These are phyloP conservation scores for Tringa solitaria DNA, from an alignment of 2,113 vertebrate genomes.

Conservation along the genomic window DNA sequence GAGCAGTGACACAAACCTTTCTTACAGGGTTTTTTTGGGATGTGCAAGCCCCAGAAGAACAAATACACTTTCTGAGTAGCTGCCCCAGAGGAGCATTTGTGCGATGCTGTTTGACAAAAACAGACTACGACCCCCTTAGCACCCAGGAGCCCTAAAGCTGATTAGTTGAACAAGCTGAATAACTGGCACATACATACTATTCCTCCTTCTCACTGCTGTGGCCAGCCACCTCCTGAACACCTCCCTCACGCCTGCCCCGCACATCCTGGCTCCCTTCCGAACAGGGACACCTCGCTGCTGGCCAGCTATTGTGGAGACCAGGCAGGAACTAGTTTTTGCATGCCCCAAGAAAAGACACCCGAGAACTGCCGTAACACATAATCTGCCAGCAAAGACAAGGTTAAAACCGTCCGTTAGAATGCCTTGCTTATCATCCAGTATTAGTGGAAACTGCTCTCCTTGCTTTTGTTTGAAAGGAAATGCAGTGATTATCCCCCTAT, in stretches of 20 bases:
- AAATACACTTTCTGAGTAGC: background rate
- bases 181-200: too few relatives aligned
- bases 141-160: background rate
- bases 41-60: background rate
- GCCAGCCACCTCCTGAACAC: background rate
- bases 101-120: background rate
- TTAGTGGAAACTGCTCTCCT: background rate
- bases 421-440: background rate
- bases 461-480: slow-evolving; percentile 18
- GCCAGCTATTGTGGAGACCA: background rate
- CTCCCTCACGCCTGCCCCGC: background rate
- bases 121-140: background rate
- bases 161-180: background rate
- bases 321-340: background rate
- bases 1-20: background rate
- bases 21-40: background rate
- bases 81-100: background rate
- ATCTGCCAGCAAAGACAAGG: background rate
- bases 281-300: background rate
- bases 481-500: background rate
- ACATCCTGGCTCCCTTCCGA: background rate
- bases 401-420: background rate
- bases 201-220: background rate
- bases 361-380: background rate
- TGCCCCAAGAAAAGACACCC: background rate